Base-by-base conservation (phyloP, 2,113 vertebrate species). In the Salvelinus alpinus region DNA sequence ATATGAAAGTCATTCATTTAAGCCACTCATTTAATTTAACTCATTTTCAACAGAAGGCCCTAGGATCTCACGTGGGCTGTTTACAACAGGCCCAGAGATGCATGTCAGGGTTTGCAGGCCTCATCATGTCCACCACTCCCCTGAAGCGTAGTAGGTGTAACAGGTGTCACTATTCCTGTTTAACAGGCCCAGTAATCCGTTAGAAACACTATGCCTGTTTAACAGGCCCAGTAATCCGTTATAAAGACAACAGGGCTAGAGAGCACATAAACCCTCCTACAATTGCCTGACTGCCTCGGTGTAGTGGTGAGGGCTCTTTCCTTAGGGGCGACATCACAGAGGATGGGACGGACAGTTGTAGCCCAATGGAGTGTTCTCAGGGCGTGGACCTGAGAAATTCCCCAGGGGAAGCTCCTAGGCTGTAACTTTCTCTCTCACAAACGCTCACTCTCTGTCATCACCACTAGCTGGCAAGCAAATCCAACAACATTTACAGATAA, bases 111-210 rank as follows among this genome's bases (percentile, higher is more conserved):
- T 51, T n/a, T 47, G 22, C 78, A 9, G n/a, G 73, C 75, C 65
- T 62, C 2, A 77, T 80, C 79, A 71, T 80, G 78, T 73, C 62
- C 20, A 60, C 54, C 78, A 81, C 78, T 65, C 73, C 38, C 25
- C 38, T 12, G 11, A 11, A 34, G 12, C 16, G 14, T 20, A 20
- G 65, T 16, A 31, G 65, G 29, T 4, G 38, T 44, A 44, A 44
- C 38, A 44, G 38, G 9, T 44, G 38, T 44, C 38, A 44, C 38
- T 44, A 44, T 44, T 9, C 38, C 38, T 12, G 38, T 44, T 44
- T 44, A 44, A 11, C 38, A 44, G 9, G 9, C 54, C 5, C 54
- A 57, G 54, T 4, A 57, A 20, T 6, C 18, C 18, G 16, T 57
- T 57, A 57, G 31, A 34, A 34, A 34, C 31, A 34, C 1, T 6